Evolutionary conservation across 2,888 invertebrate species (phyloP), one percentile per base, ranked within the genome.

Genomic region (Arctia plantaginis): DNA sequence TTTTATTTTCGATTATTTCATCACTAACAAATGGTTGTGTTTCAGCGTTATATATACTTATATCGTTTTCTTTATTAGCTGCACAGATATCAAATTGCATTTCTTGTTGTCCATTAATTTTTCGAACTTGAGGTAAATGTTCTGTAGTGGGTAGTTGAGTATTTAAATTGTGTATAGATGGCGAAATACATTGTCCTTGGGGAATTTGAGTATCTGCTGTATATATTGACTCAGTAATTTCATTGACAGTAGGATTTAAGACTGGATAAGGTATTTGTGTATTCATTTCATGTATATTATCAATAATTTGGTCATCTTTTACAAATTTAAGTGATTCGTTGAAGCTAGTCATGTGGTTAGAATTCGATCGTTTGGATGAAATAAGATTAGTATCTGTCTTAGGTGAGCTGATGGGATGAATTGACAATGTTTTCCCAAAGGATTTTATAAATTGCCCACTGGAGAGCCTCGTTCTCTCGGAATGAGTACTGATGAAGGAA

Each of bases 281-380:
- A 72, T 93, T 90, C 84, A 92, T 86, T 76, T 91, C 90, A 78
- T 85, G 80, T 71, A 88, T 88, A 74, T 86, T 74, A 75, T 80
- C 78, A 27, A 59, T 68, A 80, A 80, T 81, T 47, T 83, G 81
- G 68, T 78, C 73, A 62, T 78, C 78, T 67, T 87, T 84, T 13
- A 81, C 71, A 70, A 85, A 82, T 62, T 75, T 73, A 20, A 82
- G 66, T 41, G 90, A 90, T 69, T 89, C 85, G 82, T 90, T 85
- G 1, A 90, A 77, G 77, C 84, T 87, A 33, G 78, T 86, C 30
- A 74, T 83, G 55, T 91, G 90, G 55, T 90, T 90, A 80, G 93
- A 92, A 64, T 89, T 87, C 3, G 94, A 93, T 79, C 88, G 92
- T 80, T 90, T 93, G 27, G 92, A 88, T n/a, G 93, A 91, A 76